Percentiles rank a stretch among this genome's conserved stretches.
phyloP scores from a whole-genome alignment of 2,888 invertebrate genomes.

The Boloria euphrosyne region DNA sequence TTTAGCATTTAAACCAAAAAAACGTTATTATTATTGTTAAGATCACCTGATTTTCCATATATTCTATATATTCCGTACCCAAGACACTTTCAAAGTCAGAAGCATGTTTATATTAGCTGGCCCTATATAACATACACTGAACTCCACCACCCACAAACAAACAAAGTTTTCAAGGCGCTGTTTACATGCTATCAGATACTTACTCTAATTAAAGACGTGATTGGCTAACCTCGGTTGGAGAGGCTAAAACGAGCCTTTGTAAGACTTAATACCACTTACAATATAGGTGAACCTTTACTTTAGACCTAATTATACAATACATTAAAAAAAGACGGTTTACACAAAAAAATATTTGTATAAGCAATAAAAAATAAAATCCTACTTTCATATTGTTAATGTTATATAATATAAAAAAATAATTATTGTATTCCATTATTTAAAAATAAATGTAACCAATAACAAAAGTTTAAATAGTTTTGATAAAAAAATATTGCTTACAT shows the following conservation, averaged over 20 bases:
- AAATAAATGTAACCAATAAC: too few relatives aligned
- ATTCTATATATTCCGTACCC: not conserved
- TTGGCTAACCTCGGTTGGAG: slow-evolving; percentile 23
- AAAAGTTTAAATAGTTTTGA: too few relatives aligned
- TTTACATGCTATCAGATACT: slow-evolving; percentile 33
- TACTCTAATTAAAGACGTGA: slow-evolving; percentile 35
- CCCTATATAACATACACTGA: slow-evolving; percentile 9
- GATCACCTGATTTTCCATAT: not conserved
- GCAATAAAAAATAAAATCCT: too few relatives aligned
- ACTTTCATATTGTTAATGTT: too few relatives aligned
- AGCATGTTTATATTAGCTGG: not conserved
- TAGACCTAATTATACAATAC: not conserved
- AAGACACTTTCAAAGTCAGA: slow-evolving; percentile 5
- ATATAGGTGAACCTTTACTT: not conserved
- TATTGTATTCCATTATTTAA: too few relatives aligned
- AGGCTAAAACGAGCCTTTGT: slow-evolving; percentile 15
- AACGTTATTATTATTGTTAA: too few relatives aligned
- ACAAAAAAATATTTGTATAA: too few relatives aligned
- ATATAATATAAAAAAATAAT: too few relatives aligned
- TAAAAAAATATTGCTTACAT: too few relatives aligned
- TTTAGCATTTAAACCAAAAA: too few relatives aligned
- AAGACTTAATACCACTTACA: slow-evolving; percentile 10
- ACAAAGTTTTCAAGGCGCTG: slow-evolving; percentile 25
- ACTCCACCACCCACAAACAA: slow-evolving; percentile 1
- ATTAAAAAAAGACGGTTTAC: too few relatives aligned